Evolutionary conservation across 2,888 invertebrate genomes (phyloP).

Genomic region (Dryadula phaetusa): DNA sequence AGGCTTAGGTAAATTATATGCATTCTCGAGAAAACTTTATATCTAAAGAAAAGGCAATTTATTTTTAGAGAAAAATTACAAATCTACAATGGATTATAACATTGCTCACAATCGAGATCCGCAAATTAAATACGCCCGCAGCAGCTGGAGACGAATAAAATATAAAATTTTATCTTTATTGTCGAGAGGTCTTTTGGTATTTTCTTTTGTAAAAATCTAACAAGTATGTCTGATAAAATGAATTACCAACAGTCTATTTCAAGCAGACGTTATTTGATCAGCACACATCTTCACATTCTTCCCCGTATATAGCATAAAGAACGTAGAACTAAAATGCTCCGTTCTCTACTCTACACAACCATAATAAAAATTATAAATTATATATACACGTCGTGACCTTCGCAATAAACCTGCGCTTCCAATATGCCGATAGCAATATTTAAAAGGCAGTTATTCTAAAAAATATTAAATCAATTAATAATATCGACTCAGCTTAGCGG

Average conservation of each 20-base stretch:
- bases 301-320: no score
- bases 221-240: not conserved
- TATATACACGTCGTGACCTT: no score
- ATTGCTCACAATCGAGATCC: conserved; percentile 22
- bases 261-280: no score
- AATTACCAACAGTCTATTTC: not conserved
- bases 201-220: not conserved
- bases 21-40: not conserved
- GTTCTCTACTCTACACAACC: no score
- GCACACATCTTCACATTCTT: no score
- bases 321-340: no score
- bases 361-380: not conserved
- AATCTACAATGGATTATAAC: conserved; percentile 11
- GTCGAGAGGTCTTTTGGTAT: conserved; percentile 2
- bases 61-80: not conserved
- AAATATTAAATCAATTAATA: no score
- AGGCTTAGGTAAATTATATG: not conserved
- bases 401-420: not conserved
- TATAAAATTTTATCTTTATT: conserved; percentile 12
- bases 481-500: no score
- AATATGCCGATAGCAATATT: not conserved
- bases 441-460: not conserved
- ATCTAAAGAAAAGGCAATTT: not conserved
- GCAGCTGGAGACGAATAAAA: conserved; percentile 14
- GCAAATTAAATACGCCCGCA: conserved; percentile 26